phyloP scores from a whole-genome alignment of 2,113 vertebrate species.

The Gymnocephalus cernua region DNA sequence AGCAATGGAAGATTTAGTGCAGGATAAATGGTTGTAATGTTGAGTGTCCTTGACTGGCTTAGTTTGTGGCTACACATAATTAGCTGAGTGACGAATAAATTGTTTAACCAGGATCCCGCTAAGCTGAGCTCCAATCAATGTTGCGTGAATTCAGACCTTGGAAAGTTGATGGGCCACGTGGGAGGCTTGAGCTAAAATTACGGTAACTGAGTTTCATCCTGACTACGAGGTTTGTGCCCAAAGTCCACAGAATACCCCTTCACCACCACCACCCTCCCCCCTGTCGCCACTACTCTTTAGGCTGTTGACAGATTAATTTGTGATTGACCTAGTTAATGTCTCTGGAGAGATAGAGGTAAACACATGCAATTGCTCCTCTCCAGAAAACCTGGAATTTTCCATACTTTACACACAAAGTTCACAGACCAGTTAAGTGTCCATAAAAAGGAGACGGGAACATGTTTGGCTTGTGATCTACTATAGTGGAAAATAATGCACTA shows the following conservation, averaged over 20 bases:
- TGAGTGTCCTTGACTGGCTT: constrained; percentile 56
- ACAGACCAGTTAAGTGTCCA: constrained; percentile 24
- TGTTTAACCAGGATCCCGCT: constrained; percentile 57
- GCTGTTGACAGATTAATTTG: constrained; percentile 76
- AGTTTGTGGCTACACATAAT: constrained; percentile 63
- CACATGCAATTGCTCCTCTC: constrained; percentile 58
- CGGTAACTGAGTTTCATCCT: constrained; percentile 58
- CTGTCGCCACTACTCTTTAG: constrained; percentile 62
- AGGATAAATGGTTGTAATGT: constrained; percentile 45
- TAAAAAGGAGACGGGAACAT: constrained; percentile 14
- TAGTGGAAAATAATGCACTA: constrained; percentile 1
- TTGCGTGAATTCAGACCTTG: constrained; percentile 45
- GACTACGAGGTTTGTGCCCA: constrained; percentile 58
- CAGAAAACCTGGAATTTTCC: constrained; percentile 79
- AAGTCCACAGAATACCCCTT: constrained; percentile 54
- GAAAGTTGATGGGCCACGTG: constrained; percentile 62
- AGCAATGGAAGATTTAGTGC: constrained; percentile 56
- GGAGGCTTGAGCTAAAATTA: constrained; percentile 64
- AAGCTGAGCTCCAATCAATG: constrained; percentile 39
- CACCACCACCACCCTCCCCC: constrained; percentile 10
- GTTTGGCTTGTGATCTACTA: constrained; percentile 9
- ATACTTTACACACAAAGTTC: constrained; percentile 47
- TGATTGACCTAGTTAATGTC: constrained; percentile 80
- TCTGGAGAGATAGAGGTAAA: constrained; percentile 72
- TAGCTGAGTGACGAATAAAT: constrained; percentile 63